phyloP scores from a whole-genome alignment of 1,140 invertebrate genomes.

The Ephestia elutella region DNA sequence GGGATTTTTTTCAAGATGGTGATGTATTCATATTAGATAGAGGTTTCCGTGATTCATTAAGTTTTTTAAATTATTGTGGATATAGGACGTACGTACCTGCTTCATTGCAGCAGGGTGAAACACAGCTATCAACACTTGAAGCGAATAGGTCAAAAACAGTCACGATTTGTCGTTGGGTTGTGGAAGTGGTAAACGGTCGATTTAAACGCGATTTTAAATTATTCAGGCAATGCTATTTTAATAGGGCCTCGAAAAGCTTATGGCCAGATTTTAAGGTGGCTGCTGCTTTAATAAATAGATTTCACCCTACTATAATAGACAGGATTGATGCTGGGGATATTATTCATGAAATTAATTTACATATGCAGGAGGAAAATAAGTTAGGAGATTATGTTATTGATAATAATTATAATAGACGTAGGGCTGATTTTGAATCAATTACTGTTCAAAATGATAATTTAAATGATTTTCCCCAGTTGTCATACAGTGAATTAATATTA shows the following conservation, averaged over 20 bases:
- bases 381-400: neutral
- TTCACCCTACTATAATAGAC: neutral
- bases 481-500: neutral
- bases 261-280: neutral
- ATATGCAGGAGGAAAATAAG: neutral
- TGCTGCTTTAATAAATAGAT: constrained; percentile 1
- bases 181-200: no score
- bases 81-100: constrained; percentile 1
- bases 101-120: neutral
- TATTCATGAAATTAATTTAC: neutral
- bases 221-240: neutral
- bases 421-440: no score
- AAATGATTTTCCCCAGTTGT: no score
- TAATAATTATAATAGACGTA: no score
- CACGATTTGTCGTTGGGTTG: neutral
- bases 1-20: neutral
- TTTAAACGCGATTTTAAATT: constrained; percentile 3
- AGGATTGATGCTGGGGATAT: neutral
- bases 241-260: neutral
- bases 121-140: neutral
- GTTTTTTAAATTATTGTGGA: neutral
- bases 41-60: constrained; percentile 7
- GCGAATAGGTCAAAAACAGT: neutral
- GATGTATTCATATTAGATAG: constrained; percentile 12
- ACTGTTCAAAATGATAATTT: no score